A percentile compares a stretch with the other conserved stretches of the same genome.
Conservation (phyloP, 2,797 vertebrate genomes). For the Gadopsis bispinosus region DNA sequence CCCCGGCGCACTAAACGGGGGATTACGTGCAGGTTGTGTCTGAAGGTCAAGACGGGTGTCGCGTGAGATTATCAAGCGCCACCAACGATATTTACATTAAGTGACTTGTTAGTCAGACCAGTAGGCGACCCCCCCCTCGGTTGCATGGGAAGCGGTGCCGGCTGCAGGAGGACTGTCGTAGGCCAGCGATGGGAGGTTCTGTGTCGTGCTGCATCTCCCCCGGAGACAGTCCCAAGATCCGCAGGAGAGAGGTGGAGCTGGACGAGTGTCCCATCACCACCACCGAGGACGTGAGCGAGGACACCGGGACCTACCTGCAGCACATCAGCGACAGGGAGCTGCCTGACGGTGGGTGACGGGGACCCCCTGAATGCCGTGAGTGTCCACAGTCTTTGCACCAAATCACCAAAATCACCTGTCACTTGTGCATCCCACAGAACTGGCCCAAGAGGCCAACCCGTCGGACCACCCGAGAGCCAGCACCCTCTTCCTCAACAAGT, state of each 20-base stretch:
- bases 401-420: too few species aligned
- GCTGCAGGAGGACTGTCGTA: slow-evolving; percentile 48
- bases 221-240: slow-evolving; percentile 90
- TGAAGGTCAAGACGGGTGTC: not conserved
- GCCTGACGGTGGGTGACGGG: slow-evolving; percentile 89
- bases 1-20: not conserved
- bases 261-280: slow-evolving; percentile 89
- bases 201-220: slow-evolving; percentile 95
- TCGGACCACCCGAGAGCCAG: slow-evolving; percentile 96
- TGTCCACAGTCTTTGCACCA: not conserved
- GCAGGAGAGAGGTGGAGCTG: slow-evolving; percentile 80
- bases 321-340: slow-evolving; percentile 97
- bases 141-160: slow-evolving; percentile 66
- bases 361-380: too few species aligned
- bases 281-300: slow-evolving; percentile 83
- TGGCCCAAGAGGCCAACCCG: slow-evolving; percentile 94
- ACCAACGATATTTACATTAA: not conserved
- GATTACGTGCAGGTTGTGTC: not conserved
- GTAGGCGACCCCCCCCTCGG: slow-evolving; percentile 11
- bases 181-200: slow-evolving; percentile 90
- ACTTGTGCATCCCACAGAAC: slow-evolving; percentile 81
- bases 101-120: slow-evolving; percentile 10
- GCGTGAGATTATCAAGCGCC: not conserved
- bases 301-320: slow-evolving; percentile 92
- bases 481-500: slow-evolving; percentile 99